Conservation (phyloP, 2,113 vertebrate species). For the Prolemur simus region DNA sequence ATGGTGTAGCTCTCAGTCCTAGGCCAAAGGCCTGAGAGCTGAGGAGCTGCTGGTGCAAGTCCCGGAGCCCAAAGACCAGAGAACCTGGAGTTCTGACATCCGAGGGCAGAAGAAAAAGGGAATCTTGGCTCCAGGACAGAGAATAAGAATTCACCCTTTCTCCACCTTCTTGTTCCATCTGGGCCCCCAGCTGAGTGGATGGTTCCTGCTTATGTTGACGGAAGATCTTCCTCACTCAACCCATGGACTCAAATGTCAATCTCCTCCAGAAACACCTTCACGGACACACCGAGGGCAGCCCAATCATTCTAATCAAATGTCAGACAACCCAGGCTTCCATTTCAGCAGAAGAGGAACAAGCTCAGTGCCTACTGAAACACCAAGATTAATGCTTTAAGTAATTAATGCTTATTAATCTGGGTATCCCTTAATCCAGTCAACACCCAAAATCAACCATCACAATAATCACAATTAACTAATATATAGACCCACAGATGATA, state of each 20-base stretch:
- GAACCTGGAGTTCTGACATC: not conserved
- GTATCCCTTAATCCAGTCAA: not conserved
- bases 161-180: not conserved
- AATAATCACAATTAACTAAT: not conserved
- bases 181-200: not conserved
- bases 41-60: too few species aligned
- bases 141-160: not conserved
- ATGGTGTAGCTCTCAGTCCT: not conserved
- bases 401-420: too few species aligned
- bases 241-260: not conserved
- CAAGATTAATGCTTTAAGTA: too few species aligned
- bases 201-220: not conserved
- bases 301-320: not conserved
- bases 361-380: not conserved
- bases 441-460: not conserved
- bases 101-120: not conserved
- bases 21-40: not conserved
- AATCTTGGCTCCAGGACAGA: not conserved
- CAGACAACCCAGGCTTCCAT: not conserved
- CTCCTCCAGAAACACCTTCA: not conserved
- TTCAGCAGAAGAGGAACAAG: not conserved
- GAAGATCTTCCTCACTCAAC: not conserved
- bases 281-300: not conserved
- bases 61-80: not conserved
- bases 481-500: not conserved